Base-by-base conservation (phyloP, 2,113 vertebrate species). In the Poeciliopsis prolifica region DNA sequence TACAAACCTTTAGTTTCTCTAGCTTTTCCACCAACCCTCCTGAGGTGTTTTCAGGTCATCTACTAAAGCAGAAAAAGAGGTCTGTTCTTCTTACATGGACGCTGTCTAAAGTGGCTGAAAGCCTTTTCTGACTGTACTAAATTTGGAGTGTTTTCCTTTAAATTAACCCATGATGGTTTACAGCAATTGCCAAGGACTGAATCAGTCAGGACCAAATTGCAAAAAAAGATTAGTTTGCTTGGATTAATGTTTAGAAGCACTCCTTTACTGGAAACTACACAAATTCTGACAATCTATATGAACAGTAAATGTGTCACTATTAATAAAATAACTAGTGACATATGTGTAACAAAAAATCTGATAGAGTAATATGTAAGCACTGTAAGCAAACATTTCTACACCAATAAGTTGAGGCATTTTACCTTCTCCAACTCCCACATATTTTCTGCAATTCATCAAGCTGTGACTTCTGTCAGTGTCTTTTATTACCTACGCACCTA, bases 51-150 rank as follows among this genome's bases (percentile, higher is more conserved):
- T 54, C 54, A 51, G 26, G 44, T 19, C 7, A 68, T 24, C 67
- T 22, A 11, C 22, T n/a, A 24, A 30, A 69, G 8, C 28, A 54
- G 19, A 51, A 30, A 54, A 68, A 51, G 28, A 12, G 3, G 26
- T 31, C 15, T 15, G 3, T 28, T 58, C 26, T 24, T 77, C 19
- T 58, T 24, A n/a, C 65, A 65, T 35, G 6, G n/a, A 26, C 1
- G 5, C 78, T 76, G 72, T 79, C 65, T 26, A 1, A 64, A 65
- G 58, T 71, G 48, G 63, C 75, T 83, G 66, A 81, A 74, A 71
- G 9, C 44, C 35, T 54, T 58, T 30, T 44, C 8, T 40, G 28
- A 14, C 40, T 44, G 12, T 42, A 31, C 12, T 15, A 3, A 61
- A 26, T 17, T 62, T 44, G 26, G 17, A 24, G 26, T 5, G 2